Evolutionary conservation across 2,888 invertebrate species (phyloP).

Genomic region (Allophyes oxyacanthae): DNA sequence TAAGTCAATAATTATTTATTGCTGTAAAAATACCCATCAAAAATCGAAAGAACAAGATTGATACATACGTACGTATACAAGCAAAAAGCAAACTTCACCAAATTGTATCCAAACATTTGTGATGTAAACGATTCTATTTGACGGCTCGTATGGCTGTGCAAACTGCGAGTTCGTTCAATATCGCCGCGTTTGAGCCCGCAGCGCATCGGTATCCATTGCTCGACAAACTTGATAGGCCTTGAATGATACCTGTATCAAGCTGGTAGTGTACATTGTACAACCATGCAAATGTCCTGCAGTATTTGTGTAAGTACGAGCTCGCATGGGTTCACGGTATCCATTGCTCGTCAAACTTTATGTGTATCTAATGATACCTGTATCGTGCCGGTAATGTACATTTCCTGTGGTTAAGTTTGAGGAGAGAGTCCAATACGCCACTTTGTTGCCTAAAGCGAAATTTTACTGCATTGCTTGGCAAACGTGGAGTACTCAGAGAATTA

Average conservation of each 20-base stretch:
- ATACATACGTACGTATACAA: not conserved
- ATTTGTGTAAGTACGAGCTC: too few species aligned
- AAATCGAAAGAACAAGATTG: not conserved
- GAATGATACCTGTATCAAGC: not conserved
- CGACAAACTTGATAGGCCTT: not conserved
- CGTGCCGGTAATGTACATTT: too few species aligned
- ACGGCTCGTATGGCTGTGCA: not conserved
- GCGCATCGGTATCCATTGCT: constrained; percentile 3
- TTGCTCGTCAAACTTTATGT: too few species aligned
- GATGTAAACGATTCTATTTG: constrained; percentile 3
- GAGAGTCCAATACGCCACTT: too few species aligned
- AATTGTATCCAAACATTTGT: constrained; percentile 4
- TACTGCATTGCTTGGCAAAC: too few species aligned
- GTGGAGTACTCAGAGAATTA: too few species aligned
- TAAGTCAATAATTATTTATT: too few species aligned
- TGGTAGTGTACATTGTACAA: not conserved
- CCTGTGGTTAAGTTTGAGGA: too few species aligned
- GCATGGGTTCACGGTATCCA: too few species aligned
- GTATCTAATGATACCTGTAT: too few species aligned
- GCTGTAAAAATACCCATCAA: too few species aligned
- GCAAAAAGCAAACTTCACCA: not conserved
- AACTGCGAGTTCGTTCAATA: constrained; percentile 3
- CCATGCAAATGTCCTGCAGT: not conserved
- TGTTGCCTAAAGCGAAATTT: too few species aligned
- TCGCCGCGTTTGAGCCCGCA: not conserved